phyloP scores from a whole-genome alignment of 2,113 vertebrate species.

The Oplegnathus fasciatus region DNA sequence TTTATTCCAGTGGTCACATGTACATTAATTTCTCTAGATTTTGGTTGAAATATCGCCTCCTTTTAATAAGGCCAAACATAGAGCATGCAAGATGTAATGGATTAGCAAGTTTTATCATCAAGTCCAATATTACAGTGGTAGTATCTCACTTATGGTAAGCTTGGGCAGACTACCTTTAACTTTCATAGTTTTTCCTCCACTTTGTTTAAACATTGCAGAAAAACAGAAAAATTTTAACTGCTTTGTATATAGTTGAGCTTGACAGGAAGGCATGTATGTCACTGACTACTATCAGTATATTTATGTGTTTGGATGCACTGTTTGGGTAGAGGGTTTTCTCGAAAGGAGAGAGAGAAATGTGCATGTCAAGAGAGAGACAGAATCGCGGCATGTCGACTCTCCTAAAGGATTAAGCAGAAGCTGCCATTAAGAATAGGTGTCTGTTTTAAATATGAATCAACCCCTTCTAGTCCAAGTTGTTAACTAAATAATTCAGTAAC shows the following conservation, averaged over 20 bases:
- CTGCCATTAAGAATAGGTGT: slow-evolving; percentile 84
- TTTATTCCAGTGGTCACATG: neutral
- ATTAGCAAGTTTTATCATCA: neutral
- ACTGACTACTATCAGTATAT: neutral
- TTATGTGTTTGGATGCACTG: neutral
- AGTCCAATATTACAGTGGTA: neutral
- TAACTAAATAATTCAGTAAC: slow-evolving; percentile 83
- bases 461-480: slow-evolving; percentile 82
- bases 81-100: neutral
- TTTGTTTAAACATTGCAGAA: neutral
- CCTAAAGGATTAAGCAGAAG: slow-evolving; percentile 65
- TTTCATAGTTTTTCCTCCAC: neutral
- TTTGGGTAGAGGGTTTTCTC: neutral
- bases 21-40: neutral
- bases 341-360: slow-evolving; percentile 22
- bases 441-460: slow-evolving; percentile 86
- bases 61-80: neutral
- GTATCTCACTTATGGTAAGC: neutral
- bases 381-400: slow-evolving; percentile 40
- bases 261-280: neutral
- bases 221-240: neutral
- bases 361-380: slow-evolving; percentile 37
- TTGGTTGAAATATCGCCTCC: neutral
- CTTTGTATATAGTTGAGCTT: neutral
- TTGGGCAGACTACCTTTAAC: neutral